Percentiles rank a stretch among this genome's conserved stretches.
These are phyloP conservation scores for Neodontobutis hainanensis DNA, from an alignment of 2,113 vertebrate species.

Conservation along the genomic window DNA sequence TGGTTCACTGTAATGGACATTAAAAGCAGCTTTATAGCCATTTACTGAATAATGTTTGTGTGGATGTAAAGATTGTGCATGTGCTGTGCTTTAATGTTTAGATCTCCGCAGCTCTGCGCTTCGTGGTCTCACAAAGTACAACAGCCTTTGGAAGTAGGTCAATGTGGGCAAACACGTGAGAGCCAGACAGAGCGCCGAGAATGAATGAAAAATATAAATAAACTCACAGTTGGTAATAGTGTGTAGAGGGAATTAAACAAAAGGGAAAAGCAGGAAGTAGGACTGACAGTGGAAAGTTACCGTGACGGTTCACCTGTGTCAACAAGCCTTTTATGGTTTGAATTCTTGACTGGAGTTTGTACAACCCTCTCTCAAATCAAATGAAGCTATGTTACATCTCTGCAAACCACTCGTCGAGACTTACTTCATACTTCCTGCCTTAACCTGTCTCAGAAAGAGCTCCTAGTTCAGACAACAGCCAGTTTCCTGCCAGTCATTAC, in stretches of 20 bases:
- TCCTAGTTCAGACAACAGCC: no score
- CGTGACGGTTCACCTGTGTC: slow-evolving; percentile 15
- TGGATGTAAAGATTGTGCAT: not conserved
- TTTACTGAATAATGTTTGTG: not conserved
- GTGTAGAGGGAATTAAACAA: slow-evolving; percentile 4
- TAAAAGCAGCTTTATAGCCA: not conserved
- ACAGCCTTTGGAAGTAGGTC: slow-evolving; percentile 66
- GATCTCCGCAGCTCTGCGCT: slow-evolving; percentile 26
- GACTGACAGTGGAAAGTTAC: slow-evolving; percentile 45
- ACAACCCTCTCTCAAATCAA: not conserved
- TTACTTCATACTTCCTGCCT: no score
- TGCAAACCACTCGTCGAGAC: no score
- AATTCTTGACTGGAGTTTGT: not conserved
- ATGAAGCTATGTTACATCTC: no score
- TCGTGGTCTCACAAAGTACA: slow-evolving; percentile 62
- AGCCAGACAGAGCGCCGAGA: slow-evolving; percentile 6
- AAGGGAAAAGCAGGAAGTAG: not conserved
- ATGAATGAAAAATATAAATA: not conserved
- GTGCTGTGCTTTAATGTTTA: slow-evolving; percentile 7
- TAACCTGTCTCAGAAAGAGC: no score
- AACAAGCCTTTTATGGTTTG: slow-evolving; percentile 8
- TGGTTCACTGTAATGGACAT: not conserved
- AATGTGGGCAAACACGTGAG: slow-evolving; percentile 34
- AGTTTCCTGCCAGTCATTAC: no score
- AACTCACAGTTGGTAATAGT: not conserved